Percentiles rank a stretch among this genome's conserved stretches.
phyloP scores from a whole-genome alignment of 2,888 invertebrate species.

The Gastracanthus pulcherrimus region DNA sequence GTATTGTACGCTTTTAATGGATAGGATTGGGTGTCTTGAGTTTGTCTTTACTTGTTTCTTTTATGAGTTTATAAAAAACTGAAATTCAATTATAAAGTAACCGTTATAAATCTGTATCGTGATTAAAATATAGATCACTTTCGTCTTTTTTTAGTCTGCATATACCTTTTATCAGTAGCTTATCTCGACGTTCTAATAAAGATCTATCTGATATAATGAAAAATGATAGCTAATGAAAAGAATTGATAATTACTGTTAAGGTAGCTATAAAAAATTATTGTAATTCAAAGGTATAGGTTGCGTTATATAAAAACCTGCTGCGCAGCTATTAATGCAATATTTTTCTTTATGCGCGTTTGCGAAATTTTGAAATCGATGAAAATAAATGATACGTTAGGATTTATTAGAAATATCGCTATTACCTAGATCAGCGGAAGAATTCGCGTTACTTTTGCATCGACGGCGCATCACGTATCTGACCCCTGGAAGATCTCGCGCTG shows the following conservation, averaged over 20 bases:
- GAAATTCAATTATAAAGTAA: background rate
- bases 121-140: background rate
- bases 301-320: too few relatives aligned
- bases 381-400: too few relatives aligned
- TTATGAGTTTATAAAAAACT: background rate
- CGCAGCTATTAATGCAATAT: too few relatives aligned
- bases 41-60: too few relatives aligned
- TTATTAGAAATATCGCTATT: slow-evolving; percentile 1
- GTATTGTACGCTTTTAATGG: too few relatives aligned
- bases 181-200: background rate
- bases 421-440: background rate
- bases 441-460: background rate
- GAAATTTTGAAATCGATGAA: too few relatives aligned
- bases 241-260: background rate
- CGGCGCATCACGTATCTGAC: slow-evolving; percentile 17
- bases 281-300: background rate
- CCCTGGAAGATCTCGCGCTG: background rate
- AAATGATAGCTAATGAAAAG: background rate
- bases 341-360: background rate
- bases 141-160: background rate
- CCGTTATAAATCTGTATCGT: background rate
- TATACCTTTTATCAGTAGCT: background rate
- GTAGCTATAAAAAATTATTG: too few relatives aligned
- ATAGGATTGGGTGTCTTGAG: too few relatives aligned
- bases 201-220: background rate